Base-by-base conservation (phyloP, 2,888 invertebrate species). In the Caenorhabditis sp. region DNA sequence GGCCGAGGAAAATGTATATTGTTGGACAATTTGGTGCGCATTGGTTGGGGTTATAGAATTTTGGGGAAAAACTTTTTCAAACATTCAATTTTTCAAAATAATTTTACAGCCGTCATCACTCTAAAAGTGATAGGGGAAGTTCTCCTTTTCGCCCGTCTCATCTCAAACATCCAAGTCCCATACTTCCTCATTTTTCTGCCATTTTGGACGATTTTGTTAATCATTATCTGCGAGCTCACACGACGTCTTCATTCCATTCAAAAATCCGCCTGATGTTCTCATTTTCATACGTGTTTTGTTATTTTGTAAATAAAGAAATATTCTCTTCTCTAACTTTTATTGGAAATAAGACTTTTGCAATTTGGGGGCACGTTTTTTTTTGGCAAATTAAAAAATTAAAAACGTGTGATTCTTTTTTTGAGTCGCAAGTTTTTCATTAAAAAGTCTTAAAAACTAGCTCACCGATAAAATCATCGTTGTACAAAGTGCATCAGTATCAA, bases 401-500 rank as follows among this genome's bases (percentile, higher is more conserved):
- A n/a, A n/a, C n/a, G n/a, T n/a, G n/a, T 19, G 27, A 23, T 36
- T 21, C 23, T 51, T 14, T n/a, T 36, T 12, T 10, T 10, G 43
- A n/a, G 21, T 43, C 21, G 21, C 31, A 31, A 6, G 31, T 43
- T 43, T 36, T 12, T 50, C 2, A 3, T n/a, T 17, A 10, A 8
- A 51, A 31, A 31, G 27, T 21, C 37, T 27, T 19, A 55, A n/a
- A n/a, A n/a, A 51, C 62, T 53, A 57, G 70, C 79, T 67, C 51
- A 86, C 86, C 36, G 81, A 78, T 14, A 86, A 68, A 43, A 86
- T 85, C 55, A 69, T 68, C 4, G 80, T 65, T 0, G 85, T 78
- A 62, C 84, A 84, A n/a, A 86, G 55, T n/a, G 83, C 81, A 67
- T 86, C 86, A 19, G 84, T 82, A 65, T 86, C 86, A 14, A 79